phyloP scores from a whole-genome alignment of 2,797 vertebrate species.

The Darevskia nairensis region DNA sequence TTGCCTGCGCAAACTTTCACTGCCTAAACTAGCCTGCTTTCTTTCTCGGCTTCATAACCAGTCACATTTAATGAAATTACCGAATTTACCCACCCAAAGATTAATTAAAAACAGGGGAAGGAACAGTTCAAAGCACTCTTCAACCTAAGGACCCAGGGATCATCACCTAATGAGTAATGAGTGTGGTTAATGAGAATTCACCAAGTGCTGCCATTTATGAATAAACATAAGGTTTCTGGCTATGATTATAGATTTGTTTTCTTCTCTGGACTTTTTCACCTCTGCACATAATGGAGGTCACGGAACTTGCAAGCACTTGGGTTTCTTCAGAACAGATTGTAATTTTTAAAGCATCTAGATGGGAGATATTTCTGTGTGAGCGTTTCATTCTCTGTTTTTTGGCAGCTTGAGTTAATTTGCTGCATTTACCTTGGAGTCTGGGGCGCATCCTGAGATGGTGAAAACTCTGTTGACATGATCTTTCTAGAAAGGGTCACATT shows the following conservation, averaged over 20 bases:
- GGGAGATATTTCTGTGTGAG: not conserved
- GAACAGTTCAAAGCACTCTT: conserved; percentile 50
- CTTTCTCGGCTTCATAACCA: conserved; percentile 22
- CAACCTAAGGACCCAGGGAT: conserved; percentile 54
- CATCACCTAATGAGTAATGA: conserved; percentile 56
- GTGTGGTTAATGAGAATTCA: conserved; percentile 63
- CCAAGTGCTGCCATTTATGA: conserved; percentile 51
- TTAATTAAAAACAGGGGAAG: conserved; percentile 57
- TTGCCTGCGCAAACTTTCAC: not conserved
- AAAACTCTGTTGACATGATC: not conserved
- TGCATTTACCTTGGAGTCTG: not conserved
- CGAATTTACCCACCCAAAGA: conserved; percentile 5
- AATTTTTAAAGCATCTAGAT: conserved; percentile 27
- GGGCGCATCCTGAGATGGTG: not conserved
- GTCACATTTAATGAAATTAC: conserved; percentile 32
- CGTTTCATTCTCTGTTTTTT: too few relatives aligned
- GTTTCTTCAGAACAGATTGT: not conserved
- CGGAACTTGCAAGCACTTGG: conserved; percentile 21
- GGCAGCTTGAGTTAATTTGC: not conserved
- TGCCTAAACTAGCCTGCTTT: conserved; percentile 23
- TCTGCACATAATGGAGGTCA: conserved; percentile 47
- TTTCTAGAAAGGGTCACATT: not conserved
- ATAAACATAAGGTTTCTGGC: conserved; percentile 61
- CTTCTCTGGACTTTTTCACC: conserved; percentile 47
- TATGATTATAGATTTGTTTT: conserved; percentile 54